Evolutionary conservation across 1,140 invertebrate species (phyloP).

Genomic region (Cyclargus thomasi): DNA sequence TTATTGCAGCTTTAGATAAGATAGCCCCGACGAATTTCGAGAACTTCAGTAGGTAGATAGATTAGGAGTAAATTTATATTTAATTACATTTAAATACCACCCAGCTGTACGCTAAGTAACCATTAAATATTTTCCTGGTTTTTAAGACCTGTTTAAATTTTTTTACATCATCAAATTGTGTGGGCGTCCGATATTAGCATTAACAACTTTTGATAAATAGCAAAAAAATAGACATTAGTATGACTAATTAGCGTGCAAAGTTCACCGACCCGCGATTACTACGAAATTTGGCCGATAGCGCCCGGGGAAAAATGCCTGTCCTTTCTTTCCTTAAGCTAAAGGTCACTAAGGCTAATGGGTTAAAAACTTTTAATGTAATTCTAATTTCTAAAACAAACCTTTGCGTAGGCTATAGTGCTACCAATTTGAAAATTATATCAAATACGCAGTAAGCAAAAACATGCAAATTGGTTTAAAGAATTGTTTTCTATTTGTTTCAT

Average conservation of each 20-base stretch:
- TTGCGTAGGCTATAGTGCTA: no score
- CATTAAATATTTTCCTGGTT: background rate
- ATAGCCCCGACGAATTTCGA: background rate
- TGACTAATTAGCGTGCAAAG: conserved; percentile 1
- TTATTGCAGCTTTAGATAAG: background rate
- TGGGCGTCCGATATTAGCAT: conserved; percentile 4
- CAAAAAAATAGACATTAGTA: conserved; percentile 14
- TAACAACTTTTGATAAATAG: conserved; percentile 2
- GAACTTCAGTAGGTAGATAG: background rate
- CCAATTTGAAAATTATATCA: no score
- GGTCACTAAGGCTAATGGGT: background rate
- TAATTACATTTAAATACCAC: background rate
- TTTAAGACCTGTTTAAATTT: conserved; percentile 1
- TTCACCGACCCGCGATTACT: background rate
- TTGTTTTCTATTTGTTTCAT: no score
- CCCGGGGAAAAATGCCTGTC: background rate
- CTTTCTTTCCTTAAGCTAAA: background rate
- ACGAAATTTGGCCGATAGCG: background rate
- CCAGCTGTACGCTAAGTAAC: background rate
- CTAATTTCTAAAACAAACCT: no score
- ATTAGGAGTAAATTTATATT: background rate
- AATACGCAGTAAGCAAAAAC: no score
- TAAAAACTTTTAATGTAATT: no score
- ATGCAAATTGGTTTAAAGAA: no score
- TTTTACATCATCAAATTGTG: conserved; percentile 1